Conservation (phyloP, 2,888 invertebrate genomes). For the Helicoverpa assulta region DNA sequence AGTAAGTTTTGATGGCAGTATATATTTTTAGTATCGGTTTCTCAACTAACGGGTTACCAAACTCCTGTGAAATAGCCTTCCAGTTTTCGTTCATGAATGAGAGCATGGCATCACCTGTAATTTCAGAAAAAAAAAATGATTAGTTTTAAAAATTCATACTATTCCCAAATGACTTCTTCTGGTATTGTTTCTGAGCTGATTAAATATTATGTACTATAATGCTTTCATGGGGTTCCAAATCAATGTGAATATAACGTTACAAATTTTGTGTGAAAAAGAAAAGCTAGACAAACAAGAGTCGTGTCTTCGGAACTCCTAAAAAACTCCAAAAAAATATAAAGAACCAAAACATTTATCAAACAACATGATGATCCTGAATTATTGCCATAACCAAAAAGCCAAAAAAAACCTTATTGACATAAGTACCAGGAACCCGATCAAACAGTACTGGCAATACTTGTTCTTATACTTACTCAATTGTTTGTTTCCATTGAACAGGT, state of each 20-base stretch:
- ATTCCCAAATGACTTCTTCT: too few species aligned
- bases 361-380: too few species aligned
- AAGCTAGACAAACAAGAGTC: too few species aligned
- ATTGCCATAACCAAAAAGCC: neutral
- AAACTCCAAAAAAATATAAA: too few species aligned
- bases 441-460: constrained; percentile 11
- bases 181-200: too few species aligned
- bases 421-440: neutral
- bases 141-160: neutral
- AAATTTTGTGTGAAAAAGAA: too few species aligned
- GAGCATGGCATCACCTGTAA: constrained; percentile 77
- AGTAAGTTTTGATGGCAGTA: constrained; percentile 66
- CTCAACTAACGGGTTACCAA: constrained; percentile 71
- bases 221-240: too few species aligned
- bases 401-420: too few species aligned
- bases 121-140: neutral
- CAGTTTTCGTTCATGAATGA: constrained; percentile 79
- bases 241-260: too few species aligned
- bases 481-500: constrained; percentile 83
- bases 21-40: constrained; percentile 69
- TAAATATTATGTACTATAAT: too few species aligned
- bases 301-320: too few species aligned
- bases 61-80: constrained; percentile 73
- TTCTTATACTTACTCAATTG: constrained; percentile 75
- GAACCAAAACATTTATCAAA: neutral